A percentile compares a stretch with the other conserved stretches of the same genome.
Conservation (phyloP, 2,797 vertebrate species). For the Anabacerthia variegaticeps region DNA sequence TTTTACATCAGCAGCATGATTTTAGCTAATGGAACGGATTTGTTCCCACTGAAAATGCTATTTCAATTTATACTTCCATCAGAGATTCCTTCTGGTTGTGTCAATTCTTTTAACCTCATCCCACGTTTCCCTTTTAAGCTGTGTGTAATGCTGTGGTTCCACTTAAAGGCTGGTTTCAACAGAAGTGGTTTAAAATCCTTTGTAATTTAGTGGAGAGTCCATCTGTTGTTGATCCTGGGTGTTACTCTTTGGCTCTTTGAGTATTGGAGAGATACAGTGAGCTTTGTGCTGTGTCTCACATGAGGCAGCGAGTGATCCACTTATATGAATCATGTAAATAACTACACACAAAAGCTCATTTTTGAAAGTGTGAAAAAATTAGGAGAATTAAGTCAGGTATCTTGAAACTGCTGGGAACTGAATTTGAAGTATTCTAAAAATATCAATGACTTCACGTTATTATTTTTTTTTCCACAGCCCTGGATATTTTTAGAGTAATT, state of each 20-base stretch:
- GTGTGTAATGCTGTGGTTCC: not conserved
- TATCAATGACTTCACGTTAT: not conserved
- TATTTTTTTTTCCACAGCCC: not conserved
- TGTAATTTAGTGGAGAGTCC: not conserved
- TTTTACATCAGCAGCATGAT: not conserved
- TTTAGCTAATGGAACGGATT: fast-evolving
- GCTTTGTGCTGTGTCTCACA: not conserved
- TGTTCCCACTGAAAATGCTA: not conserved
- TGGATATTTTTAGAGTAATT: slow-evolving; percentile 23
- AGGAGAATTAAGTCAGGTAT: not conserved
- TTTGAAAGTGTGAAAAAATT: not conserved
- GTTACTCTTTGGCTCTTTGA: not conserved
- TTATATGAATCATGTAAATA: not conserved
- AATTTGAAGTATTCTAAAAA: not conserved
- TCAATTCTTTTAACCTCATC: not conserved
- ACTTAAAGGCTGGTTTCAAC: not conserved
- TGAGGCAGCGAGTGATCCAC: not conserved
- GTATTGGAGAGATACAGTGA: not conserved
- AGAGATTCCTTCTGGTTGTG: not conserved
- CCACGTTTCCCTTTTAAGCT: not conserved
- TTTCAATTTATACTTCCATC: not conserved
- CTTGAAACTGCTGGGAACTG: not conserved
- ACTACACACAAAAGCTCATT: not conserved
- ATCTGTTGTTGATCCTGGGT: not conserved
- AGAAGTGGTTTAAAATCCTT: not conserved